Percentiles rank a stretch among this genome's conserved stretches.
phyloP scores from a whole-genome alignment of 2,113 vertebrate genomes.

The Pipa parva region DNA sequence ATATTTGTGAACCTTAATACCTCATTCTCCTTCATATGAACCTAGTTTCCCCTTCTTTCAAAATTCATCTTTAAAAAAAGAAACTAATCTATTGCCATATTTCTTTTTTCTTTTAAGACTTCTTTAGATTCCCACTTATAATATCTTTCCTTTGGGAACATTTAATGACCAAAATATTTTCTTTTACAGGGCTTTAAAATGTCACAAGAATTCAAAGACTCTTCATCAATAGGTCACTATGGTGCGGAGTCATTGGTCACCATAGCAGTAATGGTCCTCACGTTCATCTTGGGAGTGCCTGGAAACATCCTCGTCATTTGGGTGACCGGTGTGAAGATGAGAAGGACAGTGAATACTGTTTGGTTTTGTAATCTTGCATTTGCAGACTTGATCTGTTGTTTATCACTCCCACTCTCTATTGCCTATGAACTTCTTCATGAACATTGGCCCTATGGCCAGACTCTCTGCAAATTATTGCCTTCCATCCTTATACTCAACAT shows the following conservation, averaged over 20 bases:
- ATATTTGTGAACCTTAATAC: too few relatives aligned
- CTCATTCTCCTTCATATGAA: too few relatives aligned
- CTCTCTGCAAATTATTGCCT: constrained; percentile 70
- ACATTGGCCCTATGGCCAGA: constrained; percentile 65
- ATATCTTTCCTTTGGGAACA: too few relatives aligned
- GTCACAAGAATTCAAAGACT: not conserved
- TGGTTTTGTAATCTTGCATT: constrained; percentile 76
- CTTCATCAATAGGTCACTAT: not conserved
- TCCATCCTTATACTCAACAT: constrained; percentile 67
- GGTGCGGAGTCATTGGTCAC: constrained; percentile 40
- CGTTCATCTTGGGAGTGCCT: constrained; percentile 63
- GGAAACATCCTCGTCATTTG: constrained; percentile 75
- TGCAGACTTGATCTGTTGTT: constrained; percentile 71
- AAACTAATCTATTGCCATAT: too few relatives aligned
- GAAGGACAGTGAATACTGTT: constrained; percentile 61
- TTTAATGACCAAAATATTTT: not conserved
- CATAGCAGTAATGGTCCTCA: constrained; percentile 51
- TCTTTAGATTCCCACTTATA: too few relatives aligned
- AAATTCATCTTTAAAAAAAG: too few relatives aligned
- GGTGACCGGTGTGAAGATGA: constrained; percentile 70
- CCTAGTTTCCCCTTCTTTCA: too few relatives aligned
- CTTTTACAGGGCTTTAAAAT: not conserved
- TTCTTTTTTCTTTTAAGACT: too few relatives aligned
- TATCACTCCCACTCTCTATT: constrained; percentile 67
- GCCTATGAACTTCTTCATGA: constrained; percentile 52